Evolutionary conservation across 2,113 vertebrate species (phyloP).

Genomic region (Sorex araneus): DNA sequence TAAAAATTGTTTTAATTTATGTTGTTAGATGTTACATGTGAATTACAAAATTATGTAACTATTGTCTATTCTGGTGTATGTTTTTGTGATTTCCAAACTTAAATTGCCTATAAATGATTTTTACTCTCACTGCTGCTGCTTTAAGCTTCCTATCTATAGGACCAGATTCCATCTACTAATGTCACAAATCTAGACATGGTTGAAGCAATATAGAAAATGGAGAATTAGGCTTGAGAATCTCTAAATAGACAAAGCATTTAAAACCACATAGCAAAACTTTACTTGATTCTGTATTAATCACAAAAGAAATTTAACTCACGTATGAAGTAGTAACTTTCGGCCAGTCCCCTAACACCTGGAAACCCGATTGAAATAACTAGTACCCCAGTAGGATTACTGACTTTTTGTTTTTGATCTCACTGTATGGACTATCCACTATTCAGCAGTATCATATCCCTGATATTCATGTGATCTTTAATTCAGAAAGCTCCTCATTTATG

Average conservation of each 20-base stretch:
- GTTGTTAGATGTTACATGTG: background rate
- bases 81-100: background rate
- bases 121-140: background rate
- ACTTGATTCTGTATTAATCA: no score
- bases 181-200: background rate
- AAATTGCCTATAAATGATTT: background rate
- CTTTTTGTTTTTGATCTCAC: background rate
- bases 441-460: background rate
- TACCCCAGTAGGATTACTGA: background rate
- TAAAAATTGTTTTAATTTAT: background rate
- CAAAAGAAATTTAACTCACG: background rate
- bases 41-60: background rate
- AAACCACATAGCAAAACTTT: background rate
- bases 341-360: background rate
- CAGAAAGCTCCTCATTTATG: background rate
- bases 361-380: background rate
- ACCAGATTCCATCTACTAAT: background rate
- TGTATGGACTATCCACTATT: background rate
- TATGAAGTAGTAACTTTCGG: no score
- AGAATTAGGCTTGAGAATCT: constrained; percentile 4
- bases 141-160: background rate
- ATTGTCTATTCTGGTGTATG: background rate
- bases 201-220: background rate
- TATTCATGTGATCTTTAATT: background rate
- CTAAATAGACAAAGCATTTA: background rate